Base-by-base conservation (phyloP, 2,888 invertebrate genomes). In the Drosophila limbata region DNA sequence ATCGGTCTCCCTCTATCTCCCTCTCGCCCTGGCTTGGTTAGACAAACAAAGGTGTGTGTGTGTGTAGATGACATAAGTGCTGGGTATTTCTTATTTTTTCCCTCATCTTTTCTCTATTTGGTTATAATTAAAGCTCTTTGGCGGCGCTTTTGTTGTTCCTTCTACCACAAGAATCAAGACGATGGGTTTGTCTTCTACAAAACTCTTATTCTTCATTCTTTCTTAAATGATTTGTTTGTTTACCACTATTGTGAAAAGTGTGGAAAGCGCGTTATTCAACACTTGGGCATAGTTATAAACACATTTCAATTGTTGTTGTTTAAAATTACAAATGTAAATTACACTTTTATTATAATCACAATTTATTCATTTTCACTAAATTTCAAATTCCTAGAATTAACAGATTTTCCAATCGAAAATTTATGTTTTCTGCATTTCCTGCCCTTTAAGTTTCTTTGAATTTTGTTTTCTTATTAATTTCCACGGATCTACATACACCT, bases 121-220 rank as follows among this genome's bases (percentile, higher is more conserved):
- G 67, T 79, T 88, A 85, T 88, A 89, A 89, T 85, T 84, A 88
- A 87, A 85, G 74, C 80, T 83, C 64, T 72, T 71, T 77, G 79
- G 65, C 76, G 76, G 76, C 76, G 17, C 65, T 66, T 75, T 75
- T 77, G 62, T 77, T 66, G 50, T 66, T 48, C 11, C 42, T 52
- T 15, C 25, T 19, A 37, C 42, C 56, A 9, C 48, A 53, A 69
- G 63, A 59, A 63, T 52, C 19, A 21, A 67, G 44, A 19, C 57
- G 19, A 17, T 57, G 57, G 21, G 17, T 15, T 52, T 17, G 42
- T 63, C 33, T 56, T 25, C 11, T 28, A 10, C 40, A 37, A 25
- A 21, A 37, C 8, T 48, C 28, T 63, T 50, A 25, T 45, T 52
- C 62, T 42, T 13, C 13, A 19, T 51, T 51, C 21, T 17, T 25